These are phyloP conservation scores for Meandrina meandrites DNA, from an alignment of 92 coral and sea anemone genomes.

Conservation along the genomic window DNA sequence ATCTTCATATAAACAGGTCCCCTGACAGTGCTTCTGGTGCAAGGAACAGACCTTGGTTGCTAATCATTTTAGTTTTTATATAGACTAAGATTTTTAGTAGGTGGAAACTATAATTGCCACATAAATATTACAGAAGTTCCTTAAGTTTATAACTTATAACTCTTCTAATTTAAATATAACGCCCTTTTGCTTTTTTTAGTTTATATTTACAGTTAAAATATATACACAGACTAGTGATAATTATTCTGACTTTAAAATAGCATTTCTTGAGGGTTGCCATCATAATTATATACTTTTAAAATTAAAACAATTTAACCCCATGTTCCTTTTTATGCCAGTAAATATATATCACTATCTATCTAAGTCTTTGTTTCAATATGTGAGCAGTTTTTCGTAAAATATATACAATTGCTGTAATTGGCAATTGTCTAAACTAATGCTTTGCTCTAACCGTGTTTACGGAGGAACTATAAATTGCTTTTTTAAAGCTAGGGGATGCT, in stretches of 20 bases:
- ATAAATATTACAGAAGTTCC: background rate
- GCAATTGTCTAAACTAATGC: no score
- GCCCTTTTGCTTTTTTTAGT: background rate
- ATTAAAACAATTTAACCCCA: background rate
- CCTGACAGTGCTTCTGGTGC: no score
- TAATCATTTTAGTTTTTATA: no score
- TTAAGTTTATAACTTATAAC: background rate
- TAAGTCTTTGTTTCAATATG: no score
- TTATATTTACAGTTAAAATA: background rate
- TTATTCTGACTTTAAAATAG: background rate
- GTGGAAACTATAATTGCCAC: background rate
- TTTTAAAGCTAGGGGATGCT: no score
- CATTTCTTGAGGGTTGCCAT: background rate
- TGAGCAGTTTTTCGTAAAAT: no score
- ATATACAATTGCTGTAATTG: no score
- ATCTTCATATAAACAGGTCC: no score
- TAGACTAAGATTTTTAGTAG: background rate
- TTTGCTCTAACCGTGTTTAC: no score
- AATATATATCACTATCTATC: no score
- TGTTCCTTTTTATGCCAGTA: background rate
- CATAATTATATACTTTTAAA: background rate
- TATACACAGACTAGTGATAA: background rate
- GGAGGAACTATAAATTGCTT: no score
- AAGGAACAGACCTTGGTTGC: no score
- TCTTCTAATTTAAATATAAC: background rate